Evolutionary conservation across 1,140 invertebrate species (phyloP).

Genomic region (Euborellia annulipes): DNA sequence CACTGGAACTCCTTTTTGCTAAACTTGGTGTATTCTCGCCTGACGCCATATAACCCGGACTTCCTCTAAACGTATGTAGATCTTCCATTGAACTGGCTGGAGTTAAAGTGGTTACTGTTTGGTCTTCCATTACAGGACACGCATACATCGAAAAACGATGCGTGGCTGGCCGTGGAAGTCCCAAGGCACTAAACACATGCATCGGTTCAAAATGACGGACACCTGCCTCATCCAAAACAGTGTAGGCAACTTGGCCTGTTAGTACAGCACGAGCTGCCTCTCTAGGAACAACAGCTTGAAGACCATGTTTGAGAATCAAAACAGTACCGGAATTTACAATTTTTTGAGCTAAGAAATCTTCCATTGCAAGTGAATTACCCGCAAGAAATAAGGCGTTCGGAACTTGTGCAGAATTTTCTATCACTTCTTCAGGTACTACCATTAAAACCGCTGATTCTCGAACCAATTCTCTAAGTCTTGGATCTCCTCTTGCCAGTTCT

Average conservation of each 20-base stretch:
- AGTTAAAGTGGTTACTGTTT: conserved; percentile 24
- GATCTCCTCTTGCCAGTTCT: conserved; percentile 45
- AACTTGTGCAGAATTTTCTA: conserved; percentile 47
- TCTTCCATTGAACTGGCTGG: no score
- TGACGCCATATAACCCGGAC: no score
- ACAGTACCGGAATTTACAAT: conserved; percentile 34
- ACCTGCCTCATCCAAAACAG: conserved; percentile 58
- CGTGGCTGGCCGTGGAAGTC: conserved; percentile 41
- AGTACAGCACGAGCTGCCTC: conserved; percentile 54
- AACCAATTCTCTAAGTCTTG: conserved; percentile 46
- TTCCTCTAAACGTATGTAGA: no score
- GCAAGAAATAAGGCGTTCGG: conserved; percentile 43
- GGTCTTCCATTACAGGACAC: conserved; percentile 35
- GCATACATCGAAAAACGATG: conserved; percentile 48
- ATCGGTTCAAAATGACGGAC: conserved; percentile 59
- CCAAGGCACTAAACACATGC: conserved; percentile 51
- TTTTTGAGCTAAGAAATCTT: conserved; percentile 49
- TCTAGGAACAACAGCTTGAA: conserved; percentile 60
- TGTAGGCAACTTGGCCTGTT: conserved; percentile 56
- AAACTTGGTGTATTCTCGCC: no score
- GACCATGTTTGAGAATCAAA: conserved; percentile 54
- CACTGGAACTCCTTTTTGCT: no score
- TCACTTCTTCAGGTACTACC: conserved; percentile 42
- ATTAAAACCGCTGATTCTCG: conserved; percentile 51
- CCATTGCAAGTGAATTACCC: conserved; percentile 53